Base-by-base conservation (phyloP, 1,140 invertebrate species). In the Euborellia annulipes region DNA sequence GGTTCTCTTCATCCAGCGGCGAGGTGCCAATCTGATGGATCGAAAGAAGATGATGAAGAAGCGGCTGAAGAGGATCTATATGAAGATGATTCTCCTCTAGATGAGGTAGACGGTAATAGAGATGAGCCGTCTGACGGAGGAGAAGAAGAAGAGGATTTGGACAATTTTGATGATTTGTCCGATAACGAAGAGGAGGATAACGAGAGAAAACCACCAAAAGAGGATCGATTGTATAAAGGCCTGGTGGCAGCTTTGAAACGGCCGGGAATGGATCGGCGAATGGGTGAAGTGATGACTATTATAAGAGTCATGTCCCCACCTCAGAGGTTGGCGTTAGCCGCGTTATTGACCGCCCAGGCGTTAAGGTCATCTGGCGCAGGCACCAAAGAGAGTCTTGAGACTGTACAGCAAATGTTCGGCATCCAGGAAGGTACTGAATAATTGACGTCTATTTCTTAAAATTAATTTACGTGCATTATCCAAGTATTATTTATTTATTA, bases 221-320 rank as follows among this genome's bases (percentile, higher is more conserved):
- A 48, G 34, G 41, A 51, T 7, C 7, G 42, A 43, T 21, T 50
- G 13, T 34, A 23, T 17, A 22, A 9, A 13, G 34, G 39, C 17
- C 47, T 23, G 39, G 11, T 51, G n/a, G 38, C 55, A 54, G 57
- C 48, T 18, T 50, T 54, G 40, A 55, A 50, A 42, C 32, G 20
- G 3, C 43, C 55, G 14, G 52, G 54, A 30, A 55, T 55, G 47
- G 43, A 43, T 3, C 53, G 58, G 34, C 52, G 69, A 52, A 70
- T 73, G 42, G 64, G 64, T 6, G 66, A 75, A 56, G 68, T 76
- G 7, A 59, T 78, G 54, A 75, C 76, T n/a, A 76, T 76, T 36
- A 60, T 77, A 32, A 67, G 75, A 40, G 67, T 65, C 4, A 68
- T 78, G 63, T 71, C 73, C 1, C 65, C 67, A 0, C 63, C 68